phyloP scores from a whole-genome alignment of 2,888 invertebrate species.

The Anorthoa munda region DNA sequence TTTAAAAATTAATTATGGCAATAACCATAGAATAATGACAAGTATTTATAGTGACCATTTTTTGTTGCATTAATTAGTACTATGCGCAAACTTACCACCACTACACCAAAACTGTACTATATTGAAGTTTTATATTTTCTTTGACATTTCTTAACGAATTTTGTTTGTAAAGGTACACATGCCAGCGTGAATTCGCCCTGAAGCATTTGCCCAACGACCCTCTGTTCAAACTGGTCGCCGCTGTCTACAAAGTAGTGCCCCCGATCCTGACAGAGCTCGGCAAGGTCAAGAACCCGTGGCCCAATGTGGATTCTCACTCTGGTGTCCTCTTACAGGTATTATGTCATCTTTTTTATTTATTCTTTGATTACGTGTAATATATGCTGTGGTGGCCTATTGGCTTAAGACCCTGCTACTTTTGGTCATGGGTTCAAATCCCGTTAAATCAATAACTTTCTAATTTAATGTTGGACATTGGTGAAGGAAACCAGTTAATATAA shows the following conservation, averaged over 20 bases:
- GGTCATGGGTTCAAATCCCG: no score
- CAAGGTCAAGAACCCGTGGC: constrained; percentile 99
- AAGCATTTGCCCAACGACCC: constrained; percentile 98
- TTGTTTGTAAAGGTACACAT: constrained; percentile 92
- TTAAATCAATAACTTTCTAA: no score
- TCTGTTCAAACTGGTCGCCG: constrained; percentile 97
- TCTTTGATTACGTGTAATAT: background rate
- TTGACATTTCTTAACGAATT: background rate
- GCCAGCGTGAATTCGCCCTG: constrained; percentile 98
- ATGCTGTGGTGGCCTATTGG: background rate
- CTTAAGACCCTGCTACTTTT: no score
- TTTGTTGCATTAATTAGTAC: no score
- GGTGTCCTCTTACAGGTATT: constrained; percentile 96
- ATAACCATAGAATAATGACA: no score
- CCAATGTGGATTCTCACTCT: constrained; percentile 99
- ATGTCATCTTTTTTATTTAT: background rate
- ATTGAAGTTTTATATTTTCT: background rate
- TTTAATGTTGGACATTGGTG: no score
- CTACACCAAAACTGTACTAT: no score
- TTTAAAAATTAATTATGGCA: no score
- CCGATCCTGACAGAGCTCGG: constrained; percentile 97
- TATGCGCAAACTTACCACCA: no score
- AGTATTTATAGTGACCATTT: no score
- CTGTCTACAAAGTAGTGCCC: constrained; percentile 97
- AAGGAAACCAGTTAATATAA: no score